Evolutionary conservation across 2,113 vertebrate species (phyloP).

Genomic region (Morone saxatilis): DNA sequence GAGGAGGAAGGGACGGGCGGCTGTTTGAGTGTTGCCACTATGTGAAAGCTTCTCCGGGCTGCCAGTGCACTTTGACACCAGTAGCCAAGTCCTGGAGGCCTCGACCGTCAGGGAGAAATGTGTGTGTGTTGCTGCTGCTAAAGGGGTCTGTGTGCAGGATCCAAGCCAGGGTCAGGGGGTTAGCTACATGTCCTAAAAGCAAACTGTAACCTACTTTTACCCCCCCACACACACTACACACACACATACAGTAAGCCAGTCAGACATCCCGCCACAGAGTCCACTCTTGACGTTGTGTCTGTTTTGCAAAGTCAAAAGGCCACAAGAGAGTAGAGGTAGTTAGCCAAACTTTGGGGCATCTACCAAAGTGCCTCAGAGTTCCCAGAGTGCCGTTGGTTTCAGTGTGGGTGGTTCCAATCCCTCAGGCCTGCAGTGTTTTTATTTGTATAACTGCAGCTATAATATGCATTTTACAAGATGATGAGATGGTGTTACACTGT

Average conservation of each 20-base stretch:
- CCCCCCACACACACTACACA: constrained; percentile 7
- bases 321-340: constrained; percentile 62
- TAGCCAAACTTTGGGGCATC: constrained; percentile 63
- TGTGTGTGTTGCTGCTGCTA: constrained; percentile 52
- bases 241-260: constrained; percentile 12
- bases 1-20: constrained; percentile 21
- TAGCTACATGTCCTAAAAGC: constrained; percentile 81
- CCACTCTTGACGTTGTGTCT: constrained; percentile 37
- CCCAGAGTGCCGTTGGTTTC: constrained; percentile 29
- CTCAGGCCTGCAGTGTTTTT: constrained; percentile 17
- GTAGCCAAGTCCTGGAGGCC: constrained; percentile 68
- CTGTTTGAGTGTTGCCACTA: constrained; percentile 71
- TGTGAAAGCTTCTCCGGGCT: constrained; percentile 81
- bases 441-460: constrained; percentile 5
- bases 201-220: constrained; percentile 83
- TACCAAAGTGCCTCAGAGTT: constrained; percentile 40
- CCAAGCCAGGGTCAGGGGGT: constrained; percentile 79
- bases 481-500: neutral
- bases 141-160: constrained; percentile 74
- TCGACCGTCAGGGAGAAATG: constrained; percentile 36
- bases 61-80: constrained; percentile 79
- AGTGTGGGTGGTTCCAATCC: constrained; percentile 56
- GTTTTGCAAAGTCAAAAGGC: constrained; percentile 77
- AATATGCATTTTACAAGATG: neutral
- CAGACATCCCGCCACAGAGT: constrained; percentile 46